Percentiles rank a stretch among this genome's conserved stretches.
Conservation (phyloP, 2,113 vertebrate genomes). For the Siniperca knerii region DNA sequence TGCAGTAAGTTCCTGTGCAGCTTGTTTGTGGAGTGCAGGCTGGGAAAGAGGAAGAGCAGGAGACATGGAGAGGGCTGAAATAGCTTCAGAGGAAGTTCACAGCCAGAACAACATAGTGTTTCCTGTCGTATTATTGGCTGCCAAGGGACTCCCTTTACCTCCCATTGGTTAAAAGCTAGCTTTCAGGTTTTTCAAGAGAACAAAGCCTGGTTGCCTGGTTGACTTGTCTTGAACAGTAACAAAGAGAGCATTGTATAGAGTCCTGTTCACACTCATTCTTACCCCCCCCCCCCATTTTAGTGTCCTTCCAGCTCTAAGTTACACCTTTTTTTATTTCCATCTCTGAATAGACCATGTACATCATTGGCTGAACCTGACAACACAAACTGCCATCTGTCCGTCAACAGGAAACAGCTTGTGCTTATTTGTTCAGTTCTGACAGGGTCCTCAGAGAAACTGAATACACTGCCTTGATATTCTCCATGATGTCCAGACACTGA, state of each 20-base stretch:
- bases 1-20: constrained; percentile 51
- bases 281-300: constrained; percentile 5
- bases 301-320: constrained; percentile 52
- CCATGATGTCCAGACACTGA: constrained; percentile 40
- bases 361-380: constrained; percentile 23
- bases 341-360: constrained; percentile 26
- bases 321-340: constrained; percentile 52
- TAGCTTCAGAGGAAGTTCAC: constrained; percentile 70
- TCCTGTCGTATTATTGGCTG: constrained; percentile 73
- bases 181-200: constrained; percentile 67
- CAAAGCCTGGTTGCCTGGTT: constrained; percentile 64
- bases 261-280: constrained; percentile 37
- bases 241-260: constrained; percentile 65
- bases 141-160: constrained; percentile 40
- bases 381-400: constrained; percentile 56
- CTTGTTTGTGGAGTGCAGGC: constrained; percentile 31
- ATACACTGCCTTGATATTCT: constrained; percentile 39
- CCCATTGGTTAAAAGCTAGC: constrained; percentile 63
- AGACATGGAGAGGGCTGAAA: constrained; percentile 60
- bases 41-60: constrained; percentile 61
- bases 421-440: constrained; percentile 47
- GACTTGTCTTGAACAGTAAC: constrained; percentile 59
- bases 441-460: constrained; percentile 36
- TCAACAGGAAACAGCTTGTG: constrained; percentile 64
- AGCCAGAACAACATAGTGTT: constrained; percentile 66